Percentiles rank a stretch among this genome's conserved stretches.
Evolutionary conservation across 2,797 vertebrate genomes (phyloP).

Genomic region (Otus scops): DNA sequence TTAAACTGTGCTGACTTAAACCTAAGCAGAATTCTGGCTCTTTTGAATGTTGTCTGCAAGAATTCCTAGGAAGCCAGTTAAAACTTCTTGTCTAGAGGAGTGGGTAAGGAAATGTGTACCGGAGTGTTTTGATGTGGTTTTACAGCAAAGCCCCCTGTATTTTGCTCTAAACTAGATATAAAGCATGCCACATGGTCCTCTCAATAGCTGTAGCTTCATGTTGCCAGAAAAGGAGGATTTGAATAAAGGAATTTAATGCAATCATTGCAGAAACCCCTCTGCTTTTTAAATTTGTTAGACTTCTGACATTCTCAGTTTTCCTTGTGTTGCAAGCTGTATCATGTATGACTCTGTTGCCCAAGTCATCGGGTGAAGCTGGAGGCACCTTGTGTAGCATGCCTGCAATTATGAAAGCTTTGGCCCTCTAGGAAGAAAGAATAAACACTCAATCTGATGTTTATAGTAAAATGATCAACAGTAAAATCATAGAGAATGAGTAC

Average conservation of each 20-base stretch:
- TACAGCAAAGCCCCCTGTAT: background rate
- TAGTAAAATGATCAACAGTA: background rate
- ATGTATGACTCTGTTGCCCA: background rate
- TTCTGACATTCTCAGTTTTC: background rate
- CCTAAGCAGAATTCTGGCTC: background rate
- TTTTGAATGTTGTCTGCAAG: background rate
- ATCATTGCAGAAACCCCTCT: background rate
- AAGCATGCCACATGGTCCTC: fast-evolving
- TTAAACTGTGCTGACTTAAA: background rate
- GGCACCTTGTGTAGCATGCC: background rate
- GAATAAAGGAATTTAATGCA: background rate
- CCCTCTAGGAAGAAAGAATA: background rate
- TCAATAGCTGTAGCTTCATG: background rate
- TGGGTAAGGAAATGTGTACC: background rate
- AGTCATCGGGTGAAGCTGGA: background rate
- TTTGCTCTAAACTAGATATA: background rate
- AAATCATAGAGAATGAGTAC: background rate
- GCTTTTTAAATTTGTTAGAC: background rate
- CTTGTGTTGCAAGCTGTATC: background rate
- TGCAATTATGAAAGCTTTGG: background rate
- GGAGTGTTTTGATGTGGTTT: background rate
- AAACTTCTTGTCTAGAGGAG: background rate
- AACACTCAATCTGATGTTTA: background rate
- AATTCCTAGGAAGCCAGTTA: background rate
- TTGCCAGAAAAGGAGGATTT: background rate